A percentile compares a stretch with the other conserved stretches of the same genome.
These are phyloP conservation scores for Aspiorhynchus laticeps DNA, from an alignment of 2,113 vertebrate genomes.

Conservation along the genomic window DNA sequence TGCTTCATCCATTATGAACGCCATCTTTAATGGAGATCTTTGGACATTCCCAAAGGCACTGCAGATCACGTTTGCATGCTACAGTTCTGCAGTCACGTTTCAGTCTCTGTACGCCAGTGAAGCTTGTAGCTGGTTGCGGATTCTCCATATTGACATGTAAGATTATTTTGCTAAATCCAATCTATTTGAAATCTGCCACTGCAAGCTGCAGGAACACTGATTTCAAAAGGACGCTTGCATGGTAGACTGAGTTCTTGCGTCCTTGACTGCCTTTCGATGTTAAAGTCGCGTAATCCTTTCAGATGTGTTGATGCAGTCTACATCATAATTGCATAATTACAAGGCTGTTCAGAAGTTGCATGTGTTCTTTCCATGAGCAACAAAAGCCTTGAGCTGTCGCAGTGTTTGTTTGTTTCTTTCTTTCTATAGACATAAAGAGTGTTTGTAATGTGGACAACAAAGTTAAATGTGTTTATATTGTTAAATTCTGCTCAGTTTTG, in stretches of 20 bases:
- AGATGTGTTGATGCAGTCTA: constrained; percentile 16
- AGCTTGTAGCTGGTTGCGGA: background rate
- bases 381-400: background rate
- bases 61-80: constrained; percentile 1
- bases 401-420: background rate
- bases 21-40: background rate
- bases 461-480: background rate
- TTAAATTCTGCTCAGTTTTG: background rate
- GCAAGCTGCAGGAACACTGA: background rate
- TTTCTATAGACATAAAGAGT: background rate
- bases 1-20: background rate
- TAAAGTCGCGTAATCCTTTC: background rate
- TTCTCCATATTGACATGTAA: background rate
- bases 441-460: background rate
- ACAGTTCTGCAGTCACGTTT: background rate
- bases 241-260: background rate
- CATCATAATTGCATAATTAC: constrained; percentile 20
- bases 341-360: background rate
- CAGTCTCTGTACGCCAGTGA: background rate
- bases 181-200: background rate
- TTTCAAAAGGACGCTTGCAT: background rate
- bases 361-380: background rate
- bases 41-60: background rate
- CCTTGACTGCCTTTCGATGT: background rate
- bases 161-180: constrained; percentile 13